A percentile compares a stretch with the other conserved stretches of the same genome.
phyloP scores from a whole-genome alignment of 2,888 invertebrate species.

The Periphyllus acericola region DNA sequence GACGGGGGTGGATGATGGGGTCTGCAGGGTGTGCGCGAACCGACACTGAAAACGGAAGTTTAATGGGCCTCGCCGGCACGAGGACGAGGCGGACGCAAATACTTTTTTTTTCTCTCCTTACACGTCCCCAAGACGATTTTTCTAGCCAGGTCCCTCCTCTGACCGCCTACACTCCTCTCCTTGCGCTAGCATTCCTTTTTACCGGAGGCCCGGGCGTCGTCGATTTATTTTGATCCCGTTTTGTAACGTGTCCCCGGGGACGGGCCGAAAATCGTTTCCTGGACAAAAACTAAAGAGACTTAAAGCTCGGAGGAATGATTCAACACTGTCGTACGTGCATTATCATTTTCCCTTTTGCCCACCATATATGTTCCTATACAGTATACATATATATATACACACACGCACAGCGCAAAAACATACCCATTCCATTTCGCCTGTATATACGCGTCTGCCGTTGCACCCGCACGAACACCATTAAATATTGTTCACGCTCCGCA shows the following conservation, averaged over 20 bases:
- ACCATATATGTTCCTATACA: not conserved
- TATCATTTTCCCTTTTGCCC: slow-evolving; percentile 56
- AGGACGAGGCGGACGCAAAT: slow-evolving; percentile 17
- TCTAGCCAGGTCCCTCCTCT: slow-evolving; percentile 27
- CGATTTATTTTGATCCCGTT: slow-evolving; percentile 62
- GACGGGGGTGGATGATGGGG: no score
- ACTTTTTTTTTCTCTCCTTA: slow-evolving; percentile 26
- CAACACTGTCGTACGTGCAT: slow-evolving; percentile 62
- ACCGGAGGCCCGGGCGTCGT: slow-evolving; percentile 58
- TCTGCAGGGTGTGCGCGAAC: slow-evolving; percentile 21
- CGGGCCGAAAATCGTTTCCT: slow-evolving; percentile 56
- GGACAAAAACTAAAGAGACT: slow-evolving; percentile 60
- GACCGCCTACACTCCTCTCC: not conserved
- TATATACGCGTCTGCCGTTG: not conserved
- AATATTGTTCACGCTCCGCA: slow-evolving; percentile 25
- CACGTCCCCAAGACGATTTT: slow-evolving; percentile 49
- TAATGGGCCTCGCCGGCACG: slow-evolving; percentile 39
- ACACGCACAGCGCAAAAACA: slow-evolving; percentile 33
- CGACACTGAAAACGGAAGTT: slow-evolving; percentile 57
- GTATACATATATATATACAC: not conserved
- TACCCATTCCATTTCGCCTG: slow-evolving; percentile 26
- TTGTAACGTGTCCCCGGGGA: slow-evolving; percentile 59
- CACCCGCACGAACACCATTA: slow-evolving; percentile 28
- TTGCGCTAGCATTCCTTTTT: slow-evolving; percentile 42
- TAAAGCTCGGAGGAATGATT: slow-evolving; percentile 61